A percentile compares a stretch with the other conserved stretches of the same genome.
Conservation (phyloP, 2,113 vertebrate species). For the Cnemophilus loriae region DNA sequence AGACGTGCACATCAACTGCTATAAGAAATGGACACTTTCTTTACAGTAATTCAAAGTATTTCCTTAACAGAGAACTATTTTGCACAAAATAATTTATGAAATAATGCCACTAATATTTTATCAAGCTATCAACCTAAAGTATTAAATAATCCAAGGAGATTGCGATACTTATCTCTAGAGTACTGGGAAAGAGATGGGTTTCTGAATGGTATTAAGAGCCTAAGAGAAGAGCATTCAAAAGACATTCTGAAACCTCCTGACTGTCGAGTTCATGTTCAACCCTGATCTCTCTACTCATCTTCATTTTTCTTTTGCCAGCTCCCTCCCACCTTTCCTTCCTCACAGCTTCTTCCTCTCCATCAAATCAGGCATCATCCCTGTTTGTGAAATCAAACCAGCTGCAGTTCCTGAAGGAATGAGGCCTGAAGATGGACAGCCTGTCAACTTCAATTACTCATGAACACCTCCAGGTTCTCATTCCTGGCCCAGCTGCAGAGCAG, state of each 20-base stretch:
- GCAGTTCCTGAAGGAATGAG: background rate
- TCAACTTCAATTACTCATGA: rapidly evolving
- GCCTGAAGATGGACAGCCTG: background rate
- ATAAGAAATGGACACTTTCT: background rate
- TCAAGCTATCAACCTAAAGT: background rate
- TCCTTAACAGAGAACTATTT: background rate
- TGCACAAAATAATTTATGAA: background rate
- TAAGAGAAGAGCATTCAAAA: background rate
- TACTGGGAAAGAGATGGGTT: background rate
- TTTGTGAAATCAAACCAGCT: background rate
- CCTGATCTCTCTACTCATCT: background rate
- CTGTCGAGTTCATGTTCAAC: background rate
- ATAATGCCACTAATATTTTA: background rate
- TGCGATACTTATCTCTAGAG: background rate
- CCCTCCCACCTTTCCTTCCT: background rate
- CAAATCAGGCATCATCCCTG: background rate
- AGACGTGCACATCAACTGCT: background rate
- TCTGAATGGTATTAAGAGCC: background rate
- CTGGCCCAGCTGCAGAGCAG: background rate
- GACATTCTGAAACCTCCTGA: background rate
- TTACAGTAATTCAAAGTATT: background rate
- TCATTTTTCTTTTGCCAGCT: background rate
- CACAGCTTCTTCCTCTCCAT: background rate
- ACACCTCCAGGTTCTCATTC: background rate
- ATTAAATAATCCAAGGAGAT: background rate